These are phyloP conservation scores for Drosophila kikkawai DNA, from an alignment of 1,140 invertebrate species.

Conservation along the genomic window DNA sequence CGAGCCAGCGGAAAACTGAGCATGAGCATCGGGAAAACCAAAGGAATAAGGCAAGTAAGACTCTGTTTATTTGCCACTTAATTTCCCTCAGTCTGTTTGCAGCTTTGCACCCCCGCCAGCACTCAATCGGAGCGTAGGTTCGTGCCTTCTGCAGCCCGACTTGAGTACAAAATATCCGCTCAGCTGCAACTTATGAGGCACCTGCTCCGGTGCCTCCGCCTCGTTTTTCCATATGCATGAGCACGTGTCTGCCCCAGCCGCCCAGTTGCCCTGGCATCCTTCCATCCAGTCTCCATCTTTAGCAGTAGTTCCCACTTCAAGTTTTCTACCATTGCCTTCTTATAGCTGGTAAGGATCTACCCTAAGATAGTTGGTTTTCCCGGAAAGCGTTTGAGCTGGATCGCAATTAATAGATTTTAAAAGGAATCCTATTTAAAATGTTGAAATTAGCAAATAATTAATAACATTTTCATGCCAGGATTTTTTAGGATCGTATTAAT, in stretches of 20 bases:
- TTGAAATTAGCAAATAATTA: too few relatives aligned
- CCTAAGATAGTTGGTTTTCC: constrained; percentile 1
- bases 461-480: too few relatives aligned
- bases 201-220: constrained; percentile 22
- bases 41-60: constrained; percentile 52
- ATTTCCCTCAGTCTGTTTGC: constrained; percentile 73
- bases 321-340: constrained; percentile 3
- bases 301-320: constrained; percentile 6
- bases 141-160: constrained; percentile 47
- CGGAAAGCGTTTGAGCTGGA: background rate
- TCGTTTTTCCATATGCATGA: constrained; percentile 64
- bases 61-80: constrained; percentile 81
- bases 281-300: constrained; percentile 4
- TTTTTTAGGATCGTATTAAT: background rate
- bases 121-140: constrained; percentile 3
- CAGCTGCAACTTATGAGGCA: constrained; percentile 71
- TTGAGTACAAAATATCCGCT: constrained; percentile 74
- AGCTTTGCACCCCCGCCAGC: constrained; percentile 20
- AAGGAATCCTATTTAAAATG: background rate
- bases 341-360: constrained; percentile 5
- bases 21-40: constrained; percentile 28
- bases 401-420: background rate
- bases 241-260: constrained; percentile 45
- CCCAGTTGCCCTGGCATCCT: constrained; percentile 9
- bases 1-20: constrained; percentile 37